These are phyloP conservation scores for Thymelicus acteon DNA, from an alignment of 2,888 invertebrate species.

Conservation along the genomic window DNA sequence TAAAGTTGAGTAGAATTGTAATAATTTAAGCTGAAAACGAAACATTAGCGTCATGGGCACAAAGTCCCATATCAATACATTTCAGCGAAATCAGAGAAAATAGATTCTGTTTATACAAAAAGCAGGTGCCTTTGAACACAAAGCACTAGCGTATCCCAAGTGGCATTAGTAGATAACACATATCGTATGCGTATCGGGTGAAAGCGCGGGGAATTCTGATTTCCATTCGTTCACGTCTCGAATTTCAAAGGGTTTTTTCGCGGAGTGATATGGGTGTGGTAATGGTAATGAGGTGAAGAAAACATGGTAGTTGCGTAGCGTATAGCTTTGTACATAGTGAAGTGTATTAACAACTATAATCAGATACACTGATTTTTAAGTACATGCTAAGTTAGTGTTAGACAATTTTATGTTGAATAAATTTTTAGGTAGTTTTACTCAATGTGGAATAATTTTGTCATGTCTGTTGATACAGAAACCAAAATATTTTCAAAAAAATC, in stretches of 20 bases:
- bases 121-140: constrained; percentile 80
- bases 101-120: constrained; percentile 71
- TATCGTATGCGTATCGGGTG: constrained; percentile 79
- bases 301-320: background rate
- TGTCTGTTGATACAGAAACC: too few relatives aligned
- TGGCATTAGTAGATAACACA: constrained; percentile 78
- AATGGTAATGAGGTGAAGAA: constrained; percentile 21
- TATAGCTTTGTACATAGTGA: too few relatives aligned
- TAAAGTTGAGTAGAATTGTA: background rate
- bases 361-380: too few relatives aligned
- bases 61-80: constrained; percentile 44
- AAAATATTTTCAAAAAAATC: too few relatives aligned
- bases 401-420: too few relatives aligned
- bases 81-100: constrained; percentile 54
- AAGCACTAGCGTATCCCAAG: constrained; percentile 78
- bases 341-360: too few relatives aligned
- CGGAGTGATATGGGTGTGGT: constrained; percentile 22
- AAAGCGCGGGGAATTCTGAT: constrained; percentile 82
- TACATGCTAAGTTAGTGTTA: too few relatives aligned
- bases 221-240: constrained; percentile 71
- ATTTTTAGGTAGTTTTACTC: too few relatives aligned
- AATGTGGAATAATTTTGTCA: too few relatives aligned
- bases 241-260: constrained; percentile 80
- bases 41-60: constrained; percentile 11
- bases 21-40: background rate